These are phyloP conservation scores for Aphelinus atriplicis DNA, from an alignment of 1,140 invertebrate species.

Conservation along the genomic window DNA sequence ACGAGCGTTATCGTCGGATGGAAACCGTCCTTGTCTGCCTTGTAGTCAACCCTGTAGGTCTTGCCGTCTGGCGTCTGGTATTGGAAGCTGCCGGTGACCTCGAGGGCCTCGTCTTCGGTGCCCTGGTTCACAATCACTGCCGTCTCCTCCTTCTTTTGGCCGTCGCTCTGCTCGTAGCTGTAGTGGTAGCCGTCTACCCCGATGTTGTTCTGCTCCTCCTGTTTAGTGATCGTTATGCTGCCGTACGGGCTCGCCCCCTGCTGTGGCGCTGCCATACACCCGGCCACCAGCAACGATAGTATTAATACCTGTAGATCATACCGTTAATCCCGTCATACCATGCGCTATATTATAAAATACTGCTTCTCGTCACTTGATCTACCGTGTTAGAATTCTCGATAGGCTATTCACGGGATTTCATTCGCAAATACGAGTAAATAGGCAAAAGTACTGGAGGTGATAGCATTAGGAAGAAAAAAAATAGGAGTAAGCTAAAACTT, in stretches of 20 bases:
- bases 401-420: no score
- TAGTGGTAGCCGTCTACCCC: slow-evolving; percentile 63
- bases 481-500: no score
- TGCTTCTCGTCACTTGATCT: no score
- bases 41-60: slow-evolving; percentile 62
- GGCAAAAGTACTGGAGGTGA: no score
- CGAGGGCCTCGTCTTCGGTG: slow-evolving; percentile 60
- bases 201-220: slow-evolving; percentile 63
- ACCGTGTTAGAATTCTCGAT: no score
- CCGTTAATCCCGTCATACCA: no score
- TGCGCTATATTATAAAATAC: no score
- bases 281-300: slow-evolving; percentile 47
- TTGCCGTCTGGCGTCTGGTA: slow-evolving; percentile 60
- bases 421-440: no score
- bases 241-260: slow-evolving; percentile 51
- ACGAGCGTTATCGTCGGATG: slow-evolving; percentile 59
- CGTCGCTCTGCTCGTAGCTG: slow-evolving; percentile 64
- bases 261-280: slow-evolving; percentile 54
- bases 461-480: no score
- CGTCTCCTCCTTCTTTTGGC: slow-evolving; percentile 63
- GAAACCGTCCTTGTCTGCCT: slow-evolving; percentile 61
- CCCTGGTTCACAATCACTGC: slow-evolving; percentile 60
- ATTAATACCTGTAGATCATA: slow-evolving; percentile 50
- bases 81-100: slow-evolving; percentile 60
- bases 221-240: slow-evolving; percentile 58